These are phyloP conservation scores for Nasonia longicornis DNA, from an alignment of 1,140 invertebrate genomes.

Conservation along the genomic window DNA sequence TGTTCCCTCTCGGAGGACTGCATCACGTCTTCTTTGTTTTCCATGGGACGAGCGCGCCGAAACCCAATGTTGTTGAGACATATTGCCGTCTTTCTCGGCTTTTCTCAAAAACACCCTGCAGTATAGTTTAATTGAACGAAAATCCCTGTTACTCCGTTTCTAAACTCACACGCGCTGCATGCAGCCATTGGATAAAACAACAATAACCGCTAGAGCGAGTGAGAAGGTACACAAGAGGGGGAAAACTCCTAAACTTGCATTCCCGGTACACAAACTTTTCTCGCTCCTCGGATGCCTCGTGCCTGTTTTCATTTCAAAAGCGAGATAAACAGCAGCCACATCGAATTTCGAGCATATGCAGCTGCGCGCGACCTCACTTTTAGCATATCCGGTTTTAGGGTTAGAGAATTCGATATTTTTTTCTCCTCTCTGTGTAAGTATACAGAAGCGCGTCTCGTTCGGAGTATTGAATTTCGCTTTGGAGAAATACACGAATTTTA, in stretches of 20 bases:
- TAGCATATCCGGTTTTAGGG: not conserved
- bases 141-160: not conserved
- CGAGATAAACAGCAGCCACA: not conserved
- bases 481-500: not conserved
- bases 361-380: not conserved
- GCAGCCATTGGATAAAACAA: not conserved
- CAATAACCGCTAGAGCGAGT: not conserved
- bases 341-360: not conserved
- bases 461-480: slow-evolving; percentile 2
- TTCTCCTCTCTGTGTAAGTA: no score
- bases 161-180: not conserved
- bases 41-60: not conserved
- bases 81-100: not conserved
- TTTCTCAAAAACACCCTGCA: not conserved
- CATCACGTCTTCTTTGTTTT: not conserved
- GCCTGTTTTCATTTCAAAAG: slow-evolving; percentile 11
- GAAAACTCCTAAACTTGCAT: not conserved
- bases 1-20: not conserved
- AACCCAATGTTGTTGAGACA: no score
- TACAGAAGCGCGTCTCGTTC: not conserved
- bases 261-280: not conserved
- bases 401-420: slow-evolving; percentile 1
- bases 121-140: no score
- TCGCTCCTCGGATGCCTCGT: not conserved
- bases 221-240: not conserved